Evolutionary conservation across 2,888 invertebrate genomes (phyloP).

Genomic region (Mantis religiosa): DNA sequence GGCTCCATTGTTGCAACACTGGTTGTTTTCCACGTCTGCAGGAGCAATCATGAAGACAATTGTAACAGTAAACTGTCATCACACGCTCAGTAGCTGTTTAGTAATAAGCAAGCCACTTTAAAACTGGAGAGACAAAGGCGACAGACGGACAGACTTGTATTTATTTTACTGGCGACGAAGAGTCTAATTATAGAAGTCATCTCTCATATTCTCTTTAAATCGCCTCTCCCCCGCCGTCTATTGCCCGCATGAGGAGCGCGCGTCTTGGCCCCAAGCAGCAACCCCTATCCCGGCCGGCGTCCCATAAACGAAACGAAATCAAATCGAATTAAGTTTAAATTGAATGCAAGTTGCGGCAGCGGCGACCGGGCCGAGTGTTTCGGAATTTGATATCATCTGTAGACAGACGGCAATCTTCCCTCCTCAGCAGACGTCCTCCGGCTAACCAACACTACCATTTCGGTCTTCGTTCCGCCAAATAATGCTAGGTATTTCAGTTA

Average conservation of each 20-base stretch:
- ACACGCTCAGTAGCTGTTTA: neutral
- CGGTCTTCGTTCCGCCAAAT: neutral
- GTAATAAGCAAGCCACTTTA: neutral
- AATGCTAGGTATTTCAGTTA: neutral
- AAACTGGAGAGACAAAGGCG: neutral
- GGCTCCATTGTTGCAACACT: no score
- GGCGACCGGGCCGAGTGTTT: neutral
- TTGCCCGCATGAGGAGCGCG: neutral
- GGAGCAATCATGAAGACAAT: neutral
- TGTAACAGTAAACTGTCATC: neutral
- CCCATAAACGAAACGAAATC: slow-evolving; percentile 5
- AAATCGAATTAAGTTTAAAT: neutral
- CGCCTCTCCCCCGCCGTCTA: neutral
- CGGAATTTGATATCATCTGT: neutral
- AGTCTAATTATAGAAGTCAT: slow-evolving; percentile 18
- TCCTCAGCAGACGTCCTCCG: neutral
- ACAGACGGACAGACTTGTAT: slow-evolving; percentile 2
- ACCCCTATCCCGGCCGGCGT: neutral
- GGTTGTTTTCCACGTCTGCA: neutral
- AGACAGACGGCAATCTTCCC: neutral
- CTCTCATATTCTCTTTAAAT: neutral
- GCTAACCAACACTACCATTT: neutral
- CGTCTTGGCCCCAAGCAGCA: neutral
- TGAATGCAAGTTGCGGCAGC: neutral
- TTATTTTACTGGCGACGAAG: slow-evolving; percentile 14